Evolutionary conservation across 2,797 vertebrate species (phyloP).

Genomic region (Ataeniobius toweri): DNA sequence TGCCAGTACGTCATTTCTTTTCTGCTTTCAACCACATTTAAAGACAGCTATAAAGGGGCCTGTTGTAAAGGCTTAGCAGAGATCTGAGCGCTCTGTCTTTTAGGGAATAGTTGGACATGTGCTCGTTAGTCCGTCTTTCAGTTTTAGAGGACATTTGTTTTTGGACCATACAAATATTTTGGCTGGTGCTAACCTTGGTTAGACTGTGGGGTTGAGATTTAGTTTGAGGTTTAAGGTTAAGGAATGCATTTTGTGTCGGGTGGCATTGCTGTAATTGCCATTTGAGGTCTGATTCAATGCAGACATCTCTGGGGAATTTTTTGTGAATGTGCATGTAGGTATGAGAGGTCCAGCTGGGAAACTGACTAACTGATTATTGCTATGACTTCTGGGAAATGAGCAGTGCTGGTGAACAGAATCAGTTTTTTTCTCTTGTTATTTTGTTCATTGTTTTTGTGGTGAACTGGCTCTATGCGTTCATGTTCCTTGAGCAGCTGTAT

Average conservation of each 20-base stretch:
- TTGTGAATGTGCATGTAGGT: slow-evolving; percentile 6
- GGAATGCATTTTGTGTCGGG: slow-evolving; percentile 14
- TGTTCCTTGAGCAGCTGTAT: background rate
- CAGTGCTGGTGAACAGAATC: background rate
- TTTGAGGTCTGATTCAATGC: slow-evolving; percentile 65
- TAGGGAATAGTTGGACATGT: slow-evolving; percentile 14
- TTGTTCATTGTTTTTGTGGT: background rate
- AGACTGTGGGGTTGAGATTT: background rate
- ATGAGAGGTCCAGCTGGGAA: slow-evolving; percentile 29
- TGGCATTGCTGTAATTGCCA: slow-evolving; percentile 55
- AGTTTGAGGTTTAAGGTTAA: background rate
- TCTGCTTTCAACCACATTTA: slow-evolving; percentile 49
- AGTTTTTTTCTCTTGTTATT: slow-evolving; percentile 7
- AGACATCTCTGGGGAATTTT: slow-evolving; percentile 47
- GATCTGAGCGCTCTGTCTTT: slow-evolving; percentile 28
- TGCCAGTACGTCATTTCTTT: slow-evolving; percentile 33
- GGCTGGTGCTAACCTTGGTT: background rate
- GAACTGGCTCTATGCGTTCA: background rate
- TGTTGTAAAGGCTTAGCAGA: slow-evolving; percentile 42
- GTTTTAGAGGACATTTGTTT: background rate
- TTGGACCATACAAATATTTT: background rate
- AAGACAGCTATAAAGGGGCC: slow-evolving; percentile 47
- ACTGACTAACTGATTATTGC: slow-evolving; percentile 36
- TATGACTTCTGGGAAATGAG: slow-evolving; percentile 54
- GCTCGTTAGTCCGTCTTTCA: background rate